Base-by-base conservation (phyloP, 2,113 vertebrate species). In the Psittacara wagleri region DNA sequence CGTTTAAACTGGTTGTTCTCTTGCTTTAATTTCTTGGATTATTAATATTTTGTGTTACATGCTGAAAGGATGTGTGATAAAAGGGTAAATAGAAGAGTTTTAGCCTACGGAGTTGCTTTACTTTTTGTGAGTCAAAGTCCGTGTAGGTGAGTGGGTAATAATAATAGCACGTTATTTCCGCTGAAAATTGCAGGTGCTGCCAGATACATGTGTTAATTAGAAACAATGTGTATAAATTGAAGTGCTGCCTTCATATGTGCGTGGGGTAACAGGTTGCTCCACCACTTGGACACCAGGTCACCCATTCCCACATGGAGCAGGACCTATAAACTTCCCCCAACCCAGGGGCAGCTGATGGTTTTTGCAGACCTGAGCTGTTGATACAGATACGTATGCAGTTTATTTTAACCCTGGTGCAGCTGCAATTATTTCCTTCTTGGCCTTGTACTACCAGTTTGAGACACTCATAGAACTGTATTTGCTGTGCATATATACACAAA, bases 341-440 rank as follows among this genome's bases (percentile, higher is more conserved):
- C 61, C 41, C 41, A 3, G 5, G 19, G 24, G 27, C 64, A 33
- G 55, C 6, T 2, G 0, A 7, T 66, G n/a, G 5, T 39, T 92
- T 92, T 31, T 77, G 72, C 25, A 90, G 55, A 37, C 37, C 46
- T 59, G 49, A n/a, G 18, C 46, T 92, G 54, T 70, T 88, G 72
- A 67, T 83, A 14, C 11, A 77, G 76, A 74, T 67, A 66, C 0
- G 6, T 13, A 57, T 28, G 15, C 3, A 52, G 79, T 93, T 94
- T 96, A 74, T 95, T 95, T 84, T 93, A 80, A 70, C 46, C 62
- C 29, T 61, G 27, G 35, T 79, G 57, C 59, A 92, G 85, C 79
- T 95, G 83, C 72, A 70, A 54, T n/a, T 70, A 41, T 63, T 92
- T 93, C 68, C 75, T 93, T 66, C 49, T 94, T 88, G 64, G 76